Evolutionary conservation across 1,140 invertebrate genomes (phyloP), one percentile per base, ranked within the genome.

Genomic region (Drosophila mojavensis): DNA sequence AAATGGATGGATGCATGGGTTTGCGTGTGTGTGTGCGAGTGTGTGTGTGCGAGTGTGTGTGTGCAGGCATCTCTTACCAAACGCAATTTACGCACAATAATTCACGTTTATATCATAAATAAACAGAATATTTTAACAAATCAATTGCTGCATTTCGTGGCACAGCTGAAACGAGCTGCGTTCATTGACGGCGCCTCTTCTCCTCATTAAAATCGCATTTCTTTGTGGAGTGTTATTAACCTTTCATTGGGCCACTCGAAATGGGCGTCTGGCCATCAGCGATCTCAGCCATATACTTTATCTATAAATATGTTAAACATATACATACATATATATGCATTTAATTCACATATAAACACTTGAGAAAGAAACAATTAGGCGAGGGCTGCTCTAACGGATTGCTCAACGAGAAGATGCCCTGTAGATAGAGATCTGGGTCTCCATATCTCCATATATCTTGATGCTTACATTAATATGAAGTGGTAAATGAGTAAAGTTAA

Each of bases 141-240:
- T 30, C 59, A 58, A 59, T 62, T 59, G 65, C 39, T 50, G 48
- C 48, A 43, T 47, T 74, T 62, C 62, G 43, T 26, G 9, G 56
- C 41, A 48, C 48, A 55, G 30, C 47, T 50, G 53, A 53, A 54
- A 54, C 17, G 17, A 17, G 17, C 17, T 17, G 17, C 17, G 17
- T 17, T 17, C 17, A 17, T 59, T 60, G 60, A 75, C 53, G 67
- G 39, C 59, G 51, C 56, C 55, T 1, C 33, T 6, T 7, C 33
- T 6, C 9, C 33, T 56, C 60, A 68, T 73, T 68, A 68, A 58
- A 73, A 68, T 33, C 56, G 72, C 68, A 66, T 86, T 79, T 70
- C 66, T 76, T 83, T 82, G 82, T 83, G 43, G 53, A 89, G 81
- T 89, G 84, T 90, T 84, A 70, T 88, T 88, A 88, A 88, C 84